Percentiles rank a stretch among this genome's conserved stretches.
Conservation (phyloP, 2,888 invertebrate genomes). For the Neoascia interrupta region DNA sequence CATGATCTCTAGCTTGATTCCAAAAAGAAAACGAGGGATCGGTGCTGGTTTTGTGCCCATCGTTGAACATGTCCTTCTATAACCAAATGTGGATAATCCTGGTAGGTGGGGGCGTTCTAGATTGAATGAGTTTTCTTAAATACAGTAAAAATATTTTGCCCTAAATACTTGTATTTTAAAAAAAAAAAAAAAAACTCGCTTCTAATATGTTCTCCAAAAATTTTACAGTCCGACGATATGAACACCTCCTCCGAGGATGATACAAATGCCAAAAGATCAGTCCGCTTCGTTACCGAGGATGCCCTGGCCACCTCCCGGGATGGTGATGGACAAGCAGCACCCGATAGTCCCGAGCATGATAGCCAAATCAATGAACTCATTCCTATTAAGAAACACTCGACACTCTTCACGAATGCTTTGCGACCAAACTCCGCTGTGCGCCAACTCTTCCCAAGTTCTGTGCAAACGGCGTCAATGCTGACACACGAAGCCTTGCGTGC, state of each 20-base stretch:
- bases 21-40: too few relatives aligned
- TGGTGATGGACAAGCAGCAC: slow-evolving; percentile 73
- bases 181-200: background rate
- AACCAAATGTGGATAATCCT: too few relatives aligned
- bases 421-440: slow-evolving; percentile 89
- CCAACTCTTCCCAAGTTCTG: slow-evolving; percentile 88
- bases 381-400: slow-evolving; percentile 79
- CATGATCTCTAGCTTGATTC: too few relatives aligned
- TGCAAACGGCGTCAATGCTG: slow-evolving; percentile 82
- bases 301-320: slow-evolving; percentile 74
- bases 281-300: slow-evolving; percentile 83
- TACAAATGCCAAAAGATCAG: slow-evolving; percentile 83
- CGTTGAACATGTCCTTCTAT: too few relatives aligned
- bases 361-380: slow-evolving; percentile 78
- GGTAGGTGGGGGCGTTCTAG: too few relatives aligned
- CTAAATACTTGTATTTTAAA: background rate
- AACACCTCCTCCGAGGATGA: slow-evolving; percentile 80
- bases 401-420: slow-evolving; percentile 78
- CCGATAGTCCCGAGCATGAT: slow-evolving; percentile 76
- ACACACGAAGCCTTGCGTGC: slow-evolving; percentile 89
- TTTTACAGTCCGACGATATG: slow-evolving; percentile 78
- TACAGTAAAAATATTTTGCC: too few relatives aligned
- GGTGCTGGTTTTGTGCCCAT: too few relatives aligned
- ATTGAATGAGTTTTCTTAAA: too few relatives aligned
- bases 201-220: background rate